These are phyloP conservation scores for Rhinogobio ventralis DNA, from an alignment of 2,797 vertebrate genomes.

Conservation along the genomic window DNA sequence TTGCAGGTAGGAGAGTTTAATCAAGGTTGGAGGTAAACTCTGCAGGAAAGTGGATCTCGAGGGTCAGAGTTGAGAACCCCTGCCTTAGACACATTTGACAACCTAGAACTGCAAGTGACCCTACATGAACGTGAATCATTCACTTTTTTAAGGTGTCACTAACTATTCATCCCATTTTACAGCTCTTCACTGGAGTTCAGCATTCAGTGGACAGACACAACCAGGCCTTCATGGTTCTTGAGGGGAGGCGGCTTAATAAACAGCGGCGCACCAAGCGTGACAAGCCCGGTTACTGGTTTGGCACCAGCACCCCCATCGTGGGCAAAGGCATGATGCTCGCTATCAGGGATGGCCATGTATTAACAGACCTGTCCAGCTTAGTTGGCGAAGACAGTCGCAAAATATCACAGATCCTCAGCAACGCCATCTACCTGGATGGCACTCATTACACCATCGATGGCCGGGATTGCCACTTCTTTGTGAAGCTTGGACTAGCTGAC, in stretches of 20 bases:
- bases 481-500: constrained; percentile 86
- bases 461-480: constrained; percentile 87
- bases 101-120: neutral
- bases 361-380: constrained; percentile 80
- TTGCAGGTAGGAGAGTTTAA: neutral
- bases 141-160: constrained; percentile 7
- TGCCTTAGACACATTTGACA: neutral
- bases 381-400: constrained; percentile 88
- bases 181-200: constrained; percentile 88
- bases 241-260: constrained; percentile 86
- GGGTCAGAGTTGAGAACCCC: neutral
- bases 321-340: constrained; percentile 90
- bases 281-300: constrained; percentile 88
- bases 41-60: neutral
- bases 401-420: constrained; percentile 86
- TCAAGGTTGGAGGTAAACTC: neutral
- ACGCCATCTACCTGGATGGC: constrained; percentile 85
- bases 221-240: constrained; percentile 88
- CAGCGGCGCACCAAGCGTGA: constrained; percentile 79
- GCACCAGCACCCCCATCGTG: constrained; percentile 83
- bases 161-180: constrained; percentile 30
- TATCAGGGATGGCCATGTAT: constrained; percentile 85
- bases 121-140: neutral
- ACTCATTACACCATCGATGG: constrained; percentile 89
- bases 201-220: constrained; percentile 87